phyloP scores from a whole-genome alignment of 2,113 vertebrate species.

The Trichomycterus rosablanca region DNA sequence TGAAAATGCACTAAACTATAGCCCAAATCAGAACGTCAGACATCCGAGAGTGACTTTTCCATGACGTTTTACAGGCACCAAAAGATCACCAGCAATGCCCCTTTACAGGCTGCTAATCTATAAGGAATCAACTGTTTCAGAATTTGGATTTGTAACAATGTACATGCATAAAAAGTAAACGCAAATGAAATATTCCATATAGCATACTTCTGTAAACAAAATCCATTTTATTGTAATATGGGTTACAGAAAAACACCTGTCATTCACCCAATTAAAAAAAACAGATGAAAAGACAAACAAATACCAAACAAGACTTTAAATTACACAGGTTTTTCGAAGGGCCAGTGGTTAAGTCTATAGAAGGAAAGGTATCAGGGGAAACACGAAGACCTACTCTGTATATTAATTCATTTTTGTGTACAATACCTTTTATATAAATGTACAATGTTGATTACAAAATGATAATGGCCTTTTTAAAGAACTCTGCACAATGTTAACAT shows the following conservation, averaged over 20 bases:
- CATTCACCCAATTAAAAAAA: constrained; percentile 70
- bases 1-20: too few relatives aligned
- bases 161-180: too few relatives aligned
- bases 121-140: too few relatives aligned
- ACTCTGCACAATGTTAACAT: constrained; percentile 42
- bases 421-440: constrained; percentile 44
- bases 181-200: too few relatives aligned
- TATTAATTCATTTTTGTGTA: constrained; percentile 54
- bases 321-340: constrained; percentile 69
- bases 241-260: constrained; percentile 72
- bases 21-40: too few relatives aligned
- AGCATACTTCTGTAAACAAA: constrained; percentile 68
- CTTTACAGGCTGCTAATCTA: too few relatives aligned
- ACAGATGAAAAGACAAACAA: constrained; percentile 59
- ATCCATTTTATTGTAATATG: constrained; percentile 74
- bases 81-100: too few relatives aligned
- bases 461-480: constrained; percentile 46
- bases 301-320: constrained; percentile 61
- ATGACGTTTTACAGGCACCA: too few relatives aligned
- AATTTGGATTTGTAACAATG: too few relatives aligned
- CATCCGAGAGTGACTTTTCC: too few relatives aligned
- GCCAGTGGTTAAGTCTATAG: constrained; percentile 70
- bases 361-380: constrained; percentile 22
- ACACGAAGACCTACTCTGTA: constrained; percentile 54
- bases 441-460: constrained; percentile 46